A percentile compares a stretch with the other conserved stretches of the same genome.
Evolutionary conservation across 2,797 vertebrate genomes (phyloP).

Genomic region (Falco naumanni): DNA sequence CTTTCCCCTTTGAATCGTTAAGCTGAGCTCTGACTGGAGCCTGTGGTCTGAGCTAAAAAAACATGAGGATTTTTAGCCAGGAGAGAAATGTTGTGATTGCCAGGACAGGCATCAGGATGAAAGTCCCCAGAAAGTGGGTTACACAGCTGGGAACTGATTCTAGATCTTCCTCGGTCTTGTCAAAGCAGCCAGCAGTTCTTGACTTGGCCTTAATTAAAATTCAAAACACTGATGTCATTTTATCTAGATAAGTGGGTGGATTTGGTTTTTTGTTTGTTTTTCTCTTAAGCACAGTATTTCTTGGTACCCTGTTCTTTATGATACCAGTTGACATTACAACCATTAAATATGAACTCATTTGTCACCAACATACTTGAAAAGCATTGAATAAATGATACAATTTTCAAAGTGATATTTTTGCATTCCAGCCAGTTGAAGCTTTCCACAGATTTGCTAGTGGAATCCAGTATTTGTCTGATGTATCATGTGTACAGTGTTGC

Average conservation of each 20-base stretch:
- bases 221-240: neutral
- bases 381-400: neutral
- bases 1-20: neutral
- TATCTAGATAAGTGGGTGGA: neutral
- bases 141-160: neutral
- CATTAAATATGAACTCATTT: neutral
- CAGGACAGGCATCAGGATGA: neutral
- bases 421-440: neutral
- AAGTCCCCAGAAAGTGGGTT: neutral
- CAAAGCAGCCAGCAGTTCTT: neutral
- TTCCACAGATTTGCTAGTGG: neutral
- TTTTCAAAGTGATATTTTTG: neutral
- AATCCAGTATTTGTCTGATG: neutral
- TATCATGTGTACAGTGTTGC: neutral
- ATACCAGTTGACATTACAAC: neutral
- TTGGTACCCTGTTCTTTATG: neutral
- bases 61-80: neutral
- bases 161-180: neutral
- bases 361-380: neutral
- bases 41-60: neutral
- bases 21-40: neutral
- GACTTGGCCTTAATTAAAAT: neutral
- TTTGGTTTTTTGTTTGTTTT: neutral
- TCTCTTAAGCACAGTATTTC: neutral
- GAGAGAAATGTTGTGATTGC: neutral